Percentiles rank a stretch among this genome's conserved stretches.
phyloP scores from a whole-genome alignment of 23 tunicate genomes.

The Corella eumyota region DNA sequence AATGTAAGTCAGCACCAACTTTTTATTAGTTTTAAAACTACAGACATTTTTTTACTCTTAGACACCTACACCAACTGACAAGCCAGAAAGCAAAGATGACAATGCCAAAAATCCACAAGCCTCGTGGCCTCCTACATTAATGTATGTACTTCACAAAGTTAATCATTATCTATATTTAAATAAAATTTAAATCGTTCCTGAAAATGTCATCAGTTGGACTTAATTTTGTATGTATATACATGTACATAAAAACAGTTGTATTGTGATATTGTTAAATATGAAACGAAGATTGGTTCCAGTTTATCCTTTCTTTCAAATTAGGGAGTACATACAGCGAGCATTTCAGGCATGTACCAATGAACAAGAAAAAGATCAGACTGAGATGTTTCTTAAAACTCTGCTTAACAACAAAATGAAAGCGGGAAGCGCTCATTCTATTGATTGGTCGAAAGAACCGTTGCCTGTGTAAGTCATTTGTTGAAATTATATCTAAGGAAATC shows the following conservation, averaged over 20 bases:
- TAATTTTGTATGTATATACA: neutral
- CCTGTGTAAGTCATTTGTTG: constrained; percentile 47
- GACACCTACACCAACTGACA: constrained; percentile 1
- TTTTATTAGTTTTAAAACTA: too few relatives aligned
- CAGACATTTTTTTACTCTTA: too few relatives aligned
- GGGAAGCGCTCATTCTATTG: constrained; percentile 71
- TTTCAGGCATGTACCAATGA: constrained; percentile 83
- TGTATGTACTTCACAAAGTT: constrained; percentile 19
- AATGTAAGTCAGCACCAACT: constrained; percentile 1
- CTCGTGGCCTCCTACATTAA: constrained; percentile 68
- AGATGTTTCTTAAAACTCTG: constrained; percentile 58
- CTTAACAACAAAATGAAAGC: constrained; percentile 81
- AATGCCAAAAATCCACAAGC: constrained; percentile 6
- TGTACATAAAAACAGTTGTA: neutral
- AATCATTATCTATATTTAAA: neutral
- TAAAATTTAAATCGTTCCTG: neutral
- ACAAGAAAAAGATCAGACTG: constrained; percentile 81
- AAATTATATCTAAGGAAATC: neutral
- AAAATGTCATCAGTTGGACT: neutral
- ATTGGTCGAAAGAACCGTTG: constrained; percentile 86
- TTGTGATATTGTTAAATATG: neutral
- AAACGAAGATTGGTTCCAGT: neutral
- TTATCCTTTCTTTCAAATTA: constrained; percentile 7
- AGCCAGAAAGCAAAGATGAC: neutral
- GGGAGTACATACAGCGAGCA: constrained; percentile 96